Evolutionary conservation across 2,888 invertebrate genomes (phyloP).

Genomic region (Heliothis peltigera): DNA sequence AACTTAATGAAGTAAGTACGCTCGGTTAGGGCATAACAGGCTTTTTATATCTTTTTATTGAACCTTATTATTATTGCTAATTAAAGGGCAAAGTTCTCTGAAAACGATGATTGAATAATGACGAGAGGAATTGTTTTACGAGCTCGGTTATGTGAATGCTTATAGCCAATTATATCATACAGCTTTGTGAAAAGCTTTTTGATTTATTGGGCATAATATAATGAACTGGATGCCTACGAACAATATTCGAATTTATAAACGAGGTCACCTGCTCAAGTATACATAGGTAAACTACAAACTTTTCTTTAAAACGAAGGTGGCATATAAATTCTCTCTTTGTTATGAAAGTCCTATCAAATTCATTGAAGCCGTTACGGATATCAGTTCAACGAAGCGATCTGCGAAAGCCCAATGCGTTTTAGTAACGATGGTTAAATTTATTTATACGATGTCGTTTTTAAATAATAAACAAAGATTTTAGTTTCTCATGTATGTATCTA

Average conservation of each 20-base stretch:
- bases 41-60: constrained; percentile 24
- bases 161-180: neutral
- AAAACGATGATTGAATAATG: constrained; percentile 18
- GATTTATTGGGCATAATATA: neutral
- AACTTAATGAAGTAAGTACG: constrained; percentile 31
- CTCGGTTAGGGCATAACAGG: constrained; percentile 1
- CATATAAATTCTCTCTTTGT: neutral
- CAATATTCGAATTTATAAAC: neutral
- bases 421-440: too few relatives aligned
- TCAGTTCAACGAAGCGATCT: neutral
- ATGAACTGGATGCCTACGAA: neutral
- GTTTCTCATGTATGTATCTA: neutral
- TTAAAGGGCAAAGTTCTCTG: constrained; percentile 37
- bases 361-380: neutral
- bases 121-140: constrained; percentile 11
- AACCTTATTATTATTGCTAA: constrained; percentile 35
- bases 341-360: neutral
- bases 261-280: too few relatives aligned
- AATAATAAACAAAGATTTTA: neutral
- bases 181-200: neutral
- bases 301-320: too few relatives aligned
- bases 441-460: neutral
- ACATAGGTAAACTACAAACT: too few relatives aligned
- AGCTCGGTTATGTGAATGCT: constrained; percentile 6
- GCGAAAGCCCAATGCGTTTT: neutral